These are phyloP conservation scores for Porites lutea DNA, from an alignment of 64 coral and sea anemone species.

Conservation along the genomic window DNA sequence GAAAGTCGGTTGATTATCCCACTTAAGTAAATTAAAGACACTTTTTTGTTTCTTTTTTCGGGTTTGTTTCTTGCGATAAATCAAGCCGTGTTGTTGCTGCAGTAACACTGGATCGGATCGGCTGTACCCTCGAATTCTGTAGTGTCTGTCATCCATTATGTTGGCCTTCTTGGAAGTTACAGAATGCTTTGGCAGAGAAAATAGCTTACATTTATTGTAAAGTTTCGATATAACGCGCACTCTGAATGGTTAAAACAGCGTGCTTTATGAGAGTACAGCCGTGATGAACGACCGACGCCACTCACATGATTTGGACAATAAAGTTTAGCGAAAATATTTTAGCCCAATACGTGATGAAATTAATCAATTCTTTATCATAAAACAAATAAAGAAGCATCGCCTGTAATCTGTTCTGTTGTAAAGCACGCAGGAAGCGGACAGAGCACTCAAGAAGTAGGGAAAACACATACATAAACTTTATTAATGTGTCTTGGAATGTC, in stretches of 20 bases:
- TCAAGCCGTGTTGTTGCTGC: neutral
- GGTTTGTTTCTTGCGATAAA: neutral
- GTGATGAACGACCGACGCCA: neutral
- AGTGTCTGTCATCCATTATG: conserved; percentile 1
- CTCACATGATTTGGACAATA: neutral
- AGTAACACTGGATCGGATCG: neutral
- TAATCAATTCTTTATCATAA: no score
- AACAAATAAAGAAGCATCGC: no score
- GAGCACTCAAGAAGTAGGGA: no score
- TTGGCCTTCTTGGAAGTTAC: conserved; percentile 1
- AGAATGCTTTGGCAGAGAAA: neutral
- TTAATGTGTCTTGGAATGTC: no score
- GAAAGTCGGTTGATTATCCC: neutral
- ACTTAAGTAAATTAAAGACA: neutral
- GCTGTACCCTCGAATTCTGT: neutral
- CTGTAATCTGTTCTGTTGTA: no score
- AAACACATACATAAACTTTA: no score
- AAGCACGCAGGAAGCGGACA: no score
- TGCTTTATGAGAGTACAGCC: neutral
- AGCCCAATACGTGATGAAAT: neutral
- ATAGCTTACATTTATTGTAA: neutral
- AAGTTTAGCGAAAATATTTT: neutral
- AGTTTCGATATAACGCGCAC: neutral
- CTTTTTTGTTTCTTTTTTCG: neutral
- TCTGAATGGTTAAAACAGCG: neutral